Base-by-base conservation (phyloP, 2,797 vertebrate genomes). In the Sciurus vulgaris region DNA sequence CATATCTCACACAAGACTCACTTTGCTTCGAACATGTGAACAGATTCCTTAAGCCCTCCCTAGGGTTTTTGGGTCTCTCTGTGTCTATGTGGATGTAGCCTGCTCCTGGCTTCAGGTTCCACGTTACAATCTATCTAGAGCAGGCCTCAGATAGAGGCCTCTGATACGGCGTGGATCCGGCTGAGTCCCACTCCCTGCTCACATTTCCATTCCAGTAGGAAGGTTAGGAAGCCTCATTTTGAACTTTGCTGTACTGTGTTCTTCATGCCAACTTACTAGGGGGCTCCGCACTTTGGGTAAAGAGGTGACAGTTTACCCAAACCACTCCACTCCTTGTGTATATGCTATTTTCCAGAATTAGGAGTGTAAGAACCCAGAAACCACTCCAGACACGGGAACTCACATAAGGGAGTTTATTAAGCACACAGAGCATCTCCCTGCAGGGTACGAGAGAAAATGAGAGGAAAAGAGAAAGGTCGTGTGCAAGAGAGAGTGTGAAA, bases 1-100 rank as follows among this genome's bases (percentile, higher is more conserved):
- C 59, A 26, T 61, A 26, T 99, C 97, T 98, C 47, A 6, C 30
- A 28, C 33, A 30, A 65, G n/a, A 30, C 6, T 65, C 51, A 22
- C 73, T 51, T 65, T 88, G 41, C 86, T 54, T 76, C 70, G 49
- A 61, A 49, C 11, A 38, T 61, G 72, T 41, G 47, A 30, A 54
- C 7, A 20, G 26, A 0, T 56, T 47, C 54, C 70, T 18, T 56
- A 51, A 22, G 17, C 22, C 26, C n/a, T 38, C 17, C 38, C 24
- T 51, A 15, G 38, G 44, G 17, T 30, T 54, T 7, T n/a, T 15
- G 11, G 61, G 18, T 38, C 41, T 22, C 87, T 59, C 87, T 78
- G 74, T 30, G 44, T 24, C 61, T n/a, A 33, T 10, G 47, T 20
- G 2, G 26, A 14, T 8, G 10, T 38, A 14, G 18, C 26, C n/a